Conservation (phyloP, 2,797 vertebrate species). For the Hirundo rustica region DNA sequence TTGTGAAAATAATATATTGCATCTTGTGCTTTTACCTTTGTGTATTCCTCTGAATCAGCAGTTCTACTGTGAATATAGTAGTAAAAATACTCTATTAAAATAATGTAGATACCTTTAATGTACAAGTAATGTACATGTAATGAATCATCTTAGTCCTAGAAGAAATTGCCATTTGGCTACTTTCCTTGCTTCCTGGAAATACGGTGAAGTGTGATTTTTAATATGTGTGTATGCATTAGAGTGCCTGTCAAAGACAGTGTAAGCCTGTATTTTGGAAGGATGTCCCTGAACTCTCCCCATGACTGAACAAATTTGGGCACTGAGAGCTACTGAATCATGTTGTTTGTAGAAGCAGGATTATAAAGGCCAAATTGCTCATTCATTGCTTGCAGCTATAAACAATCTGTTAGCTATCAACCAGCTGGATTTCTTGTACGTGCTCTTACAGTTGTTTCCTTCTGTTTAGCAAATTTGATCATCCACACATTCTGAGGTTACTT, state of each 20-base stretch:
- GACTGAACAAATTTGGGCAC: not conserved
- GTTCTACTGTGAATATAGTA: not conserved
- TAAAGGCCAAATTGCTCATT: not conserved
- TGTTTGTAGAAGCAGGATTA: not conserved
- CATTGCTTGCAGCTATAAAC: not conserved
- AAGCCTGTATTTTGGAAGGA: not conserved
- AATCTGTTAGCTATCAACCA: not conserved
- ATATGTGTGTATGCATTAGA: not conserved
- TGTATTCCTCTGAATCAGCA: not conserved
- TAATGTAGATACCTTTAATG: not conserved
- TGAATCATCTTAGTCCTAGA: not conserved
- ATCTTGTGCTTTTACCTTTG: not conserved
- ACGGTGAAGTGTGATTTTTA: not conserved
- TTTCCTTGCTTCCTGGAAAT: not conserved
- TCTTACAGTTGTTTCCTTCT: not conserved
- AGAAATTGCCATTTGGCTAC: not conserved
- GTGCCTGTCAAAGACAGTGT: not conserved
- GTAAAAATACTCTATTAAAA: not conserved
- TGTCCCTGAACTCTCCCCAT: not conserved
- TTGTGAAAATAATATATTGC: not conserved
- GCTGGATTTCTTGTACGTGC: not conserved
- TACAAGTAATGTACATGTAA: too few species aligned
- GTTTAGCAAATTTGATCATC: constrained; percentile 79
- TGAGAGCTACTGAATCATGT: not conserved
- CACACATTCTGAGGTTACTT: constrained; percentile 79